These are phyloP conservation scores for Percopsis omiscomaycus DNA, from an alignment of 2,797 vertebrate species.

Conservation along the genomic window DNA sequence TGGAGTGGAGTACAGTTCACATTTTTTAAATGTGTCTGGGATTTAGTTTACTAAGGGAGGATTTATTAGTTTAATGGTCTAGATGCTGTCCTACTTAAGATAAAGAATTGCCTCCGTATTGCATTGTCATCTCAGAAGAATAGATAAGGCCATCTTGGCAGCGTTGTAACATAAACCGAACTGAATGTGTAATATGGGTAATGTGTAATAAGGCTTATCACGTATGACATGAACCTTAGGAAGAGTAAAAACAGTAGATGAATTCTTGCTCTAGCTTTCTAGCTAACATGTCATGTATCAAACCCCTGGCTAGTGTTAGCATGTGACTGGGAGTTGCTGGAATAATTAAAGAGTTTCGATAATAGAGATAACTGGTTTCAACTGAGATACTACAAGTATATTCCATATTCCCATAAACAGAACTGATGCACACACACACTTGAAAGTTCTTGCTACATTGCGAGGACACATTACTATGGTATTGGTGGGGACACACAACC, in stretches of 20 bases:
- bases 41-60: too few species aligned
- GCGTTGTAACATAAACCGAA: too few species aligned
- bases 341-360: constrained; percentile 78
- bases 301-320: constrained; percentile 51
- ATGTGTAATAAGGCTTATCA: constrained; percentile 6
- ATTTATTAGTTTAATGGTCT: too few species aligned
- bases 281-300: constrained; percentile 44
- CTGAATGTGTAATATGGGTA: too few species aligned
- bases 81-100: too few species aligned
- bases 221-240: not conserved
- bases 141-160: too few species aligned
- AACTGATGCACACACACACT: constrained; percentile 7
- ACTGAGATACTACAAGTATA: constrained; percentile 46
- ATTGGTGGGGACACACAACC: constrained; percentile 1
- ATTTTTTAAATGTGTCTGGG: too few species aligned
- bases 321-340: constrained; percentile 62
- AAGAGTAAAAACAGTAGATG: constrained; percentile 4
- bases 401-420: not conserved
- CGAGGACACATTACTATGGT: not conserved
- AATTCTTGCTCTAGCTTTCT: constrained; percentile 34
- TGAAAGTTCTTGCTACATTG: not conserved
- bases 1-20: too few species aligned
- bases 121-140: too few species aligned
- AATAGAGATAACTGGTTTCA: constrained; percentile 64
- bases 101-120: too few species aligned